Evolutionary conservation across 1,140 invertebrate genomes (phyloP).

Genomic region (Ceratitis capitata): DNA sequence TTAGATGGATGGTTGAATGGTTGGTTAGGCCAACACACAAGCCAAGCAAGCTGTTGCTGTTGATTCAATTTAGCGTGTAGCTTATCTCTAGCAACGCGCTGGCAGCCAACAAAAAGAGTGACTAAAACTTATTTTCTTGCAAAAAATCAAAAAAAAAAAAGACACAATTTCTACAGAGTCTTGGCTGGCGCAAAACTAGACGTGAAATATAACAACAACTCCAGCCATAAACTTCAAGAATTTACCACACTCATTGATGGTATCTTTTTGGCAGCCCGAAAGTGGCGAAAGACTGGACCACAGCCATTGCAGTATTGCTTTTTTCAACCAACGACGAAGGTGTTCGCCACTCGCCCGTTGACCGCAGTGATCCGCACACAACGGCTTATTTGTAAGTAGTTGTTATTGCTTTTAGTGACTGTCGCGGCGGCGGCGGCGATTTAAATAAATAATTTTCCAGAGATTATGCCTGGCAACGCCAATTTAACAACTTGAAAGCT

Average conservation of each 20-base stretch:
- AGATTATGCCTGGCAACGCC: slow-evolving; percentile 26
- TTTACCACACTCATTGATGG: slow-evolving; percentile 29
- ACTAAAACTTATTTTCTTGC: neutral
- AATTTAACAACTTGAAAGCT: neutral
- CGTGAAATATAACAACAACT: neutral
- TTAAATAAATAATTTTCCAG: slow-evolving; percentile 30
- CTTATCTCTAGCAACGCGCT: neutral
- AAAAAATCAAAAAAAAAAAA: neutral
- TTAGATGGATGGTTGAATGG: neutral
- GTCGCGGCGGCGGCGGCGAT: neutral
- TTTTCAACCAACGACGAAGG: neutral
- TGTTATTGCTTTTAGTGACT: neutral
- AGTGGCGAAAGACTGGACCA: slow-evolving; percentile 16
- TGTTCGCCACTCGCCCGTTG: neutral
- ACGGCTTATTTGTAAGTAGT: neutral
- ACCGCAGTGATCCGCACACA: slow-evolving; percentile 15
- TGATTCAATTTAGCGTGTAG: slow-evolving; percentile 31
- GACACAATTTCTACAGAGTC: neutral
- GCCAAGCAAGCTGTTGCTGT: no score
- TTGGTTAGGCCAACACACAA: neutral
- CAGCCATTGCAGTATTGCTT: neutral
- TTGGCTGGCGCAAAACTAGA: neutral
- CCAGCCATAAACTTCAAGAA: slow-evolving; percentile 3
- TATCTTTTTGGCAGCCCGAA: slow-evolving; percentile 29
- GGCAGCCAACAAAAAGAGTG: slow-evolving; percentile 6